Percentiles rank a stretch among this genome's conserved stretches.
Evolutionary conservation across 2,888 invertebrate species (phyloP).

Genomic region (Brassicogethes aeneus): DNA sequence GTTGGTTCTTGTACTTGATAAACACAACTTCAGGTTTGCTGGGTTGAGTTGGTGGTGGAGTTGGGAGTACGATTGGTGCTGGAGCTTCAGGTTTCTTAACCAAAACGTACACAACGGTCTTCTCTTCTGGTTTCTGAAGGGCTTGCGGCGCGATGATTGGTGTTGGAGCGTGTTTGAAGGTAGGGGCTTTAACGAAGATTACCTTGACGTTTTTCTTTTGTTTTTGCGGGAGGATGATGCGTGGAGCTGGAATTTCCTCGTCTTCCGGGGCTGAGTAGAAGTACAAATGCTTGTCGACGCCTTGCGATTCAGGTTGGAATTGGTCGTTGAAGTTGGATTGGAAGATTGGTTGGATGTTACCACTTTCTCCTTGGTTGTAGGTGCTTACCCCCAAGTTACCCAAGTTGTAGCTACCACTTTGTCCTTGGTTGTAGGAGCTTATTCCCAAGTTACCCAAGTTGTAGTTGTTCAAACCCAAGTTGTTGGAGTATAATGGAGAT

Average conservation of each 20-base stretch:
- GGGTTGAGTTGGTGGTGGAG: conserved; percentile 66
- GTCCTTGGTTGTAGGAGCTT: background rate
- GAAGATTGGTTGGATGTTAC: background rate
- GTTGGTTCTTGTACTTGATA: conserved; percentile 72
- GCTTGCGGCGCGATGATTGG: conserved; percentile 26
- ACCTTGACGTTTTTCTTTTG: conserved; percentile 40
- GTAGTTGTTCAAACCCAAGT: background rate
- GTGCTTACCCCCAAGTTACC: background rate
- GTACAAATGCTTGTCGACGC: conserved; percentile 27
- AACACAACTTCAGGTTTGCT: conserved; percentile 85
- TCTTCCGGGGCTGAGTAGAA: conserved; percentile 35
- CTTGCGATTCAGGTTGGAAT: background rate
- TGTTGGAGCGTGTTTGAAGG: conserved; percentile 17
- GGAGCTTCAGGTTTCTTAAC: conserved; percentile 60
- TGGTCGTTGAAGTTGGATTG: background rate
- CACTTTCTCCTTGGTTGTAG: too few species aligned
- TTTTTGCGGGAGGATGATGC: conserved; percentile 22
- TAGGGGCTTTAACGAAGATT: conserved; percentile 42
- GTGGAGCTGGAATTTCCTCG: conserved; percentile 21
- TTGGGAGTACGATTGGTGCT: conserved; percentile 66
- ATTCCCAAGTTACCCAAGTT: background rate
- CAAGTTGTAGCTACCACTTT: background rate
- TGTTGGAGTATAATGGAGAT: too few species aligned
- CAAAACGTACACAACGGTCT: conserved; percentile 33
- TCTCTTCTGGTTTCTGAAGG: conserved; percentile 26